phyloP scores from a whole-genome alignment of 2,797 vertebrate species.

The Salarias fasciatus region DNA sequence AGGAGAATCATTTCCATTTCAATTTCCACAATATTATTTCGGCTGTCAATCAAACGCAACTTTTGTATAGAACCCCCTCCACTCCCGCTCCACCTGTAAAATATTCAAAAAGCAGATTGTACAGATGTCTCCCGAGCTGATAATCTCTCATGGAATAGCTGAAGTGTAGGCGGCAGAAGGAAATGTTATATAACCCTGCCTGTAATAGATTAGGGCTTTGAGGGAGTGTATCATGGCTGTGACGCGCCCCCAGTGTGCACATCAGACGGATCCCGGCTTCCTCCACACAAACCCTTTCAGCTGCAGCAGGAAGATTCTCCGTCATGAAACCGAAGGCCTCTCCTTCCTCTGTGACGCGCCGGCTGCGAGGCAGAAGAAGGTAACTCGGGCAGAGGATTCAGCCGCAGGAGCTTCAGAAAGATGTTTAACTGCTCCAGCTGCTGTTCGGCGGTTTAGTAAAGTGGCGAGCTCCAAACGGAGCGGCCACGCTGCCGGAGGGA shows the following conservation, averaged over 20 bases:
- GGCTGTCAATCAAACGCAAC: conserved; percentile 36
- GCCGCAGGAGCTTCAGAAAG: conserved; percentile 43
- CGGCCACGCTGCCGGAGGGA: conserved; percentile 36
- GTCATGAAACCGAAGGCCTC: conserved; percentile 36
- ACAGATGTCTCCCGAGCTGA: not conserved
- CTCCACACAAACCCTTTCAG: conserved; percentile 6
- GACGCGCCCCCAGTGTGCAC: conserved; percentile 4
- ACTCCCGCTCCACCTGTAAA: no score
- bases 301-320: conserved; percentile 12
- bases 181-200: conserved; percentile 5
- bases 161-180: not conserved
- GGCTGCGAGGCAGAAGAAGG: conserved; percentile 34
- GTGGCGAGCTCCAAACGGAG: conserved; percentile 22
- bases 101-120: conserved; percentile 14
- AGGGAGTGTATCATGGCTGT: conserved; percentile 5
- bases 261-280: conserved; percentile 2
- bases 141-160: conserved; percentile 5
- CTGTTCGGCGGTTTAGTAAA: conserved; percentile 30
- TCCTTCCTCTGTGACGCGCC: conserved; percentile 21
- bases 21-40: conserved; percentile 26
- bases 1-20: conserved; percentile 27
- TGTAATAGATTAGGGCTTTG: conserved; percentile 15
- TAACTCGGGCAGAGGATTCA: conserved; percentile 32
- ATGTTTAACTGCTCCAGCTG: conserved; percentile 53
- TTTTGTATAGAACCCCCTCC: conserved; percentile 9